Conservation (phyloP, 2,888 invertebrate genomes). For the Rhingia campestris region DNA sequence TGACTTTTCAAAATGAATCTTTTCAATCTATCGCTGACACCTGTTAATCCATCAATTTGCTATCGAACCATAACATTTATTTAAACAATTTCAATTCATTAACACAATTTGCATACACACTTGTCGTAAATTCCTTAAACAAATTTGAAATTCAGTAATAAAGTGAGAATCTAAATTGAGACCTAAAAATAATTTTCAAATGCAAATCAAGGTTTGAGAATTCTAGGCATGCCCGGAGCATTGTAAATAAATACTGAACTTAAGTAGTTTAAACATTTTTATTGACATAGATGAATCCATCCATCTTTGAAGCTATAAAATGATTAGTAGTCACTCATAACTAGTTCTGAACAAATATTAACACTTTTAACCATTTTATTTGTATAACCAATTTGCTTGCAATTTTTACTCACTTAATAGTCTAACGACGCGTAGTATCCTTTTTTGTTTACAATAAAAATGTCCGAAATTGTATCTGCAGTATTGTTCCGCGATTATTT, state of each 20-base stretch:
- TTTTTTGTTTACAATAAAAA: slow-evolving; percentile 77
- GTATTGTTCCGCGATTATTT: slow-evolving; percentile 82
- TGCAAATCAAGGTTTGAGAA: too few relatives aligned
- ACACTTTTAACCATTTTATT: too few relatives aligned
- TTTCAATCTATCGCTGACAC: not conserved
- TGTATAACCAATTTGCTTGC: not conserved
- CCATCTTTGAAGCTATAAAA: too few relatives aligned
- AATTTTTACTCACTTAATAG: slow-evolving; percentile 47
- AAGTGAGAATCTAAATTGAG: not conserved
- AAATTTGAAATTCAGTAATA: not conserved
- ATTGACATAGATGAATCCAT: not conserved
- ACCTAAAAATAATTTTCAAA: not conserved
- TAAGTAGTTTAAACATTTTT: not conserved
- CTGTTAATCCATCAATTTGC: not conserved
- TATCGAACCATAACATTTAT: not conserved
- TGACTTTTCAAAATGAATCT: not conserved
- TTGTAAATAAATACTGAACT: too few relatives aligned
- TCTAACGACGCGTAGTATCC: slow-evolving; percentile 31
- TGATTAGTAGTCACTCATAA: too few relatives aligned
- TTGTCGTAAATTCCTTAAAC: not conserved
- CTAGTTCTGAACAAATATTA: too few relatives aligned
- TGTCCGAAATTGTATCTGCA: slow-evolving; percentile 83
- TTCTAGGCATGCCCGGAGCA: too few relatives aligned
- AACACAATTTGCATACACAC: slow-evolving; percentile 15
- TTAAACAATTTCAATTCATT: slow-evolving; percentile 17